These are phyloP conservation scores for Paralichthys olivaceus DNA, from an alignment of 2,113 vertebrate genomes.

Conservation along the genomic window DNA sequence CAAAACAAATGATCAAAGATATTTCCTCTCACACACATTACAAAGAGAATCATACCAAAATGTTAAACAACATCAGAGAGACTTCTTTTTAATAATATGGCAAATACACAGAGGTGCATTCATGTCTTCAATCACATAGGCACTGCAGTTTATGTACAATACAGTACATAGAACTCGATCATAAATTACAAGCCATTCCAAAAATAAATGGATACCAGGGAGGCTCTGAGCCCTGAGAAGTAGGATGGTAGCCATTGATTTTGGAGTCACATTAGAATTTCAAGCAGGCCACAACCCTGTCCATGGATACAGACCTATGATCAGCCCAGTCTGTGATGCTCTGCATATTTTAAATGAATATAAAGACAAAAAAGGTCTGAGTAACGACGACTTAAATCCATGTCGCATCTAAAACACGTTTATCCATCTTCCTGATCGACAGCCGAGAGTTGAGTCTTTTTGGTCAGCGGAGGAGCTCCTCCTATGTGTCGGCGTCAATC, in stretches of 20 bases:
- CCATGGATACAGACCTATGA: constrained; percentile 35
- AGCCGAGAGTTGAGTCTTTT: constrained; percentile 59
- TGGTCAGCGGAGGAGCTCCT: constrained; percentile 58
- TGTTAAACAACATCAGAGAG: constrained; percentile 46
- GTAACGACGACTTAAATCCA: constrained; percentile 64
- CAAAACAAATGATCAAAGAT: neutral
- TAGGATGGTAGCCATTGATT: constrained; percentile 53
- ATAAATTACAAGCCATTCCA: constrained; percentile 65
- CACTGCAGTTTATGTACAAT: constrained; percentile 77
- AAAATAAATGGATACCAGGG: constrained; percentile 63
- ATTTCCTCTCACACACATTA: neutral
- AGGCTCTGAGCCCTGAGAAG: constrained; percentile 33
- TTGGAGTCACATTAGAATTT: constrained; percentile 55
- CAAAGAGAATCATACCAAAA: neutral
- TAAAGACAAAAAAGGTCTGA: constrained; percentile 61
- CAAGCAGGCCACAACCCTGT: constrained; percentile 53
- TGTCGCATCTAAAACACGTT: constrained; percentile 72
- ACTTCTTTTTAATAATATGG: constrained; percentile 75
- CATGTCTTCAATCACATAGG: constrained; percentile 73
- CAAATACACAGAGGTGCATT: constrained; percentile 73
- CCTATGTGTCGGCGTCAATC: constrained; percentile 94
- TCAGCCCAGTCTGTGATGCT: constrained; percentile 50
- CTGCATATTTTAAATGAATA: constrained; percentile 66
- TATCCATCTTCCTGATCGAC: constrained; percentile 59
- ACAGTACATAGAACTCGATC: constrained; percentile 65